Percentiles rank a stretch among this genome's conserved stretches.
phyloP scores from a whole-genome alignment of 2,113 vertebrate genomes.

The Thymallus thymallus region DNA sequence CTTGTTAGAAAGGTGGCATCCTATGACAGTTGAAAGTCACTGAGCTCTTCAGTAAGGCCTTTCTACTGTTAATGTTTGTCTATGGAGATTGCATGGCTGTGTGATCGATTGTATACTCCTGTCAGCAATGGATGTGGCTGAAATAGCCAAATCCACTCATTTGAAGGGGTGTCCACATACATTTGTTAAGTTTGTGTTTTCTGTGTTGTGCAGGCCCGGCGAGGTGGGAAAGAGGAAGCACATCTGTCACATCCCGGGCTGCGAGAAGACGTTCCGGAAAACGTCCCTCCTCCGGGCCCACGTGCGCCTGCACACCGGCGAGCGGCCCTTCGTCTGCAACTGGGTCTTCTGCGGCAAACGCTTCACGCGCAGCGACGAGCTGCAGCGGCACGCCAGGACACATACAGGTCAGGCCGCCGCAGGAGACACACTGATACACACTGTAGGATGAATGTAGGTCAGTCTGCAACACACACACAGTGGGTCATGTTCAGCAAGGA shows the following conservation, averaged over 20 bases:
- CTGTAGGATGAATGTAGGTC: not conserved
- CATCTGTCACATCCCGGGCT: constrained; percentile 93
- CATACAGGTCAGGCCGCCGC: constrained; percentile 83
- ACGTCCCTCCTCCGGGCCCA: constrained; percentile 92
- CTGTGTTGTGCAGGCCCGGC: constrained; percentile 75
- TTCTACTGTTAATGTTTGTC: too few relatives aligned
- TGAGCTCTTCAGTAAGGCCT: too few relatives aligned
- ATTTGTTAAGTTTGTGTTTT: not conserved
- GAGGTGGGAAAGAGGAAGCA: constrained; percentile 95
- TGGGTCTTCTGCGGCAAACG: constrained; percentile 96
- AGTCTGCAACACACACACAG: not conserved
- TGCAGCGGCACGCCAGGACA: constrained; percentile 91
- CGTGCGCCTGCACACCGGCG: constrained; percentile 92
- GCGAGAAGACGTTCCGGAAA: constrained; percentile 93
- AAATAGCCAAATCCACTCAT: too few relatives aligned
- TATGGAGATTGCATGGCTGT: too few relatives aligned
- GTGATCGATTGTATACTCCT: too few relatives aligned
- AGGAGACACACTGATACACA: not conserved
- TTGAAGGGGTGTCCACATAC: too few relatives aligned
- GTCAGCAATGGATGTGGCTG: too few relatives aligned
- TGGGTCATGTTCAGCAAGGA: not conserved
- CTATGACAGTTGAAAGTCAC: too few relatives aligned
- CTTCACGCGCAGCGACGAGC: constrained; percentile 93
- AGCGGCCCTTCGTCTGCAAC: constrained; percentile 93
- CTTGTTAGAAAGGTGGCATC: too few relatives aligned